These are phyloP conservation scores for Euphonia xanthogaster DNA, from an alignment of 2,797 vertebrate genomes.

Conservation along the genomic window DNA sequence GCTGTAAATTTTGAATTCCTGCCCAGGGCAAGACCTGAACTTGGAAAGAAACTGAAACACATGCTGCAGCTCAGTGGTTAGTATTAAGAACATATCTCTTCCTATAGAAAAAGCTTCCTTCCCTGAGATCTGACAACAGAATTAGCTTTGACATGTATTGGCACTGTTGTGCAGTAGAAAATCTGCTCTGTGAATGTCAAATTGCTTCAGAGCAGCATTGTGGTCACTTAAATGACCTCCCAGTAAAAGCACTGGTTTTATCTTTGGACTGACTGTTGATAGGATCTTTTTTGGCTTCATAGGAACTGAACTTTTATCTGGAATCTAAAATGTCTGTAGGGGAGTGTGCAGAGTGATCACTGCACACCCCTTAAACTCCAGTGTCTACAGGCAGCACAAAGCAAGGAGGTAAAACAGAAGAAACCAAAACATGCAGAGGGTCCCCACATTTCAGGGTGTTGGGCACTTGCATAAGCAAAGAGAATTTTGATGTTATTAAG, in stretches of 20 bases:
- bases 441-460: background rate
- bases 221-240: background rate
- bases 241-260: background rate
- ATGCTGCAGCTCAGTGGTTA: background rate
- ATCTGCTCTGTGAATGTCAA: background rate
- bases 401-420: background rate
- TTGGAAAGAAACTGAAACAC: conserved; percentile 17
- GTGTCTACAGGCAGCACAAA: background rate
- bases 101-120: background rate
- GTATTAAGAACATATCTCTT: background rate
- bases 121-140: background rate
- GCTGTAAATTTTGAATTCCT: conserved; percentile 30
- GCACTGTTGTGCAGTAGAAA: background rate
- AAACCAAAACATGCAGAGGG: background rate
- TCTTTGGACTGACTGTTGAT: background rate
- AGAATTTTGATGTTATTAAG: background rate
- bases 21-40: background rate
- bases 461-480: background rate
- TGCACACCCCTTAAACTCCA: background rate
- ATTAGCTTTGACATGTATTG: background rate
- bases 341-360: background rate
- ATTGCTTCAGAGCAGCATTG: background rate
- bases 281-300: background rate
- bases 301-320: background rate
- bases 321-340: background rate